A percentile compares a stretch with the other conserved stretches of the same genome.
These are phyloP conservation scores for Idaea dimidiata DNA, from an alignment of 2,888 invertebrate genomes.

Conservation along the genomic window DNA sequence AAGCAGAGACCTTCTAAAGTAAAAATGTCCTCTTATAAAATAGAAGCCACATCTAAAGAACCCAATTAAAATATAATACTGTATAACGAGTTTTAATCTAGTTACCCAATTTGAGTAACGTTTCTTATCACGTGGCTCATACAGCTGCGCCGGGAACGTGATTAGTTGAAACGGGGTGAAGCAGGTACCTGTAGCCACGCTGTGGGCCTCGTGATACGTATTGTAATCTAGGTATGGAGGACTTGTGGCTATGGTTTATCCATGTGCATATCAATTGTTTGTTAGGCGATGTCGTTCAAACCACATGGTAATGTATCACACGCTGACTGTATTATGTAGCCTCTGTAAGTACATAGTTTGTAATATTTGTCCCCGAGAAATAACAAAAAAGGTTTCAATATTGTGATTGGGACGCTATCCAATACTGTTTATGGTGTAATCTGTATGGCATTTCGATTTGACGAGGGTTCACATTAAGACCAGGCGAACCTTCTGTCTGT, in stretches of 20 bases:
- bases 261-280: conserved; percentile 26
- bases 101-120: conserved; percentile 41
- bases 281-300: conserved; percentile 25
- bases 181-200: conserved; percentile 31
- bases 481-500: neutral
- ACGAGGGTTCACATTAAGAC: neutral
- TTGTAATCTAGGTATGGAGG: conserved; percentile 28
- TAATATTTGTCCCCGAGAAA: neutral
- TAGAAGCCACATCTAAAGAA: neutral
- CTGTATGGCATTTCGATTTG: conserved; percentile 1
- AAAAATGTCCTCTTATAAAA: neutral
- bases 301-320: conserved; percentile 23
- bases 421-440: neutral
- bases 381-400: neutral
- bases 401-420: conserved; percentile 1
- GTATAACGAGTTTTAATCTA: conserved; percentile 20
- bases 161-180: conserved; percentile 44
- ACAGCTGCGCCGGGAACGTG: conserved; percentile 41
- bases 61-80: conserved; percentile 13
- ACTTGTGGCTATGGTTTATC: conserved; percentile 26
- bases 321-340: conserved; percentile 23
- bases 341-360: conserved; percentile 3
- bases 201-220: conserved; percentile 46
- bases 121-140: conserved; percentile 38
- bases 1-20: neutral